Evolutionary conservation across 2,888 invertebrate species (phyloP), one percentile per base, ranked within the genome.

Genomic region (Copidosoma aretas): DNA sequence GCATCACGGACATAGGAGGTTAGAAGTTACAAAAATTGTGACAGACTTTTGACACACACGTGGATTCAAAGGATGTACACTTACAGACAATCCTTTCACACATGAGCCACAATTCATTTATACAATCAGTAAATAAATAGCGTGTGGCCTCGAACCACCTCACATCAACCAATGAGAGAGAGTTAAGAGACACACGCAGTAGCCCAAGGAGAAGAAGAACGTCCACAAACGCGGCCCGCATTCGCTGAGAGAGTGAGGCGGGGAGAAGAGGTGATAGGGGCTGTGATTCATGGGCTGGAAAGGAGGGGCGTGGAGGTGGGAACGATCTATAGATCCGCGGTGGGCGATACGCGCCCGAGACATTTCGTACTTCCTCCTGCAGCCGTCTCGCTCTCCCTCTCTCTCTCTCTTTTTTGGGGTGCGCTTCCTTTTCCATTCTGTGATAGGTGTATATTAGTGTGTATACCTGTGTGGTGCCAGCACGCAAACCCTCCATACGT

Each of bases 41-140:
- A 82, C 81, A 81, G 80, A 80, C 81, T 79, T 81, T 81, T 80
- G 80, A 80, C 81, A 80, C 81, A 81, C 81, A 81, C 76, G 81
- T 81, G 81, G 81, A 80, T 81, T 78, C 75, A 78, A 77, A 79
- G 80, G 81, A 81, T 80, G 80, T 79, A 80, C 74, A 72, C 3
- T n/a, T 3, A 32, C 4, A 32, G 32, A 32, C 4, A 32, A 8
- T 32, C 32, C 8, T 32, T 3, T 5, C 8, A 32, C 8, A 32
- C 32, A 8, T 32, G 32, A 32, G 4, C 32, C 8, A 32, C 32
- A 32, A 32, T 8, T 8, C 8, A 8, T 32, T 32, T 32, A 32
- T 32, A 32, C 32, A 32, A 8, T 32, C n/a, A 32, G 32, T 8
- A 32, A 5, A 5, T 32, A 5, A 8, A 8, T 32, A 32, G 4